These are phyloP conservation scores for Pseudanteris insignis DNA, from an alignment of 2,888 invertebrate species.

Conservation along the genomic window DNA sequence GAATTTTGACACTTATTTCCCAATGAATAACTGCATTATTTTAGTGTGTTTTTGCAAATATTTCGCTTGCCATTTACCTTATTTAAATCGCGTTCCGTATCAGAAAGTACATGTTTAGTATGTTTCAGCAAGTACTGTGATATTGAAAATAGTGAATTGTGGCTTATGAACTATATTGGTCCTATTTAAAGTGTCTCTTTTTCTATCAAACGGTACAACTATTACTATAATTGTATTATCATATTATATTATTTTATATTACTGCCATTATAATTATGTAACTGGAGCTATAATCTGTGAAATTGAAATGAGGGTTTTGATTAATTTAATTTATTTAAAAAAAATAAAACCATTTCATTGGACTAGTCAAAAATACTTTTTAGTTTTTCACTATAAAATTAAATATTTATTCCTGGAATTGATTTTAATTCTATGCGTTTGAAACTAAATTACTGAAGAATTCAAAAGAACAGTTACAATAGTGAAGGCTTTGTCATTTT, in stretches of 20 bases:
- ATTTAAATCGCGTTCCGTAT: constrained; percentile 55
- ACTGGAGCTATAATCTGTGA: not conserved
- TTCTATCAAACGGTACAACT: constrained; percentile 57
- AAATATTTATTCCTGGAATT: no score
- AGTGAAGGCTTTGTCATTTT: no score
- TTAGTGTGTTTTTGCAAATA: constrained; percentile 46
- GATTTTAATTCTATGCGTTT: no score
- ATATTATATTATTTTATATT: constrained; percentile 45
- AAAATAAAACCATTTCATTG: constrained; percentile 1
- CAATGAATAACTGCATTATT: no score
- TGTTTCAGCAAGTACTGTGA: constrained; percentile 66
- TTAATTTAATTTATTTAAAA: not conserved
- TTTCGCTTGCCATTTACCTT: constrained; percentile 60
- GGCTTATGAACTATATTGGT: constrained; percentile 59
- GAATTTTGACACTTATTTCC: no score
- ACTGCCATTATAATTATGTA: constrained; percentile 31
- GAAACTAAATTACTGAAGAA: no score
- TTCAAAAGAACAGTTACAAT: no score
- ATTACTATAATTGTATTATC: constrained; percentile 49
- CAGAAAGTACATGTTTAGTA: constrained; percentile 58
- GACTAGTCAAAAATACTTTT: constrained; percentile 23
- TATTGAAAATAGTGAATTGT: constrained; percentile 65
- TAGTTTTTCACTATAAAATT: no score
- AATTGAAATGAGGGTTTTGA: constrained; percentile 8
- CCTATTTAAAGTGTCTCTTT: constrained; percentile 56